Evolutionary conservation across 2,113 vertebrate genomes (phyloP).

Genomic region (Sardina pilchardus): DNA sequence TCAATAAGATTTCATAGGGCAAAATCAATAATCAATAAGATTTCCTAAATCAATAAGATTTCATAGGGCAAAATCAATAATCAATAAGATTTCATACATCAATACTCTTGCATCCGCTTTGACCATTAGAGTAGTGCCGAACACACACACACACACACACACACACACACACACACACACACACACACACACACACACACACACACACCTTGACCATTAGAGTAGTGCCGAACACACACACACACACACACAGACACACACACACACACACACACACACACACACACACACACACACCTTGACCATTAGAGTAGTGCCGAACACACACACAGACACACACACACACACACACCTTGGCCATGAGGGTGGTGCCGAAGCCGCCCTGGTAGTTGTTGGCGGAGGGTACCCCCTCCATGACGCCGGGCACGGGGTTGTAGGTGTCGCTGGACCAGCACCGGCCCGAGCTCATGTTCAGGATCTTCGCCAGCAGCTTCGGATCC

Average conservation of each 20-base stretch:
- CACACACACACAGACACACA: too few relatives aligned
- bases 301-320: constrained; percentile 92
- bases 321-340: constrained; percentile 44
- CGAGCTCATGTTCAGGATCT: constrained; percentile 98
- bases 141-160: constrained; percentile 42
- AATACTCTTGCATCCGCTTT: constrained; percentile 74
- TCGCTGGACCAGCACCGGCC: constrained; percentile 99
- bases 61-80: too few relatives aligned
- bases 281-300: constrained; percentile 74
- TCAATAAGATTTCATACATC: too few relatives aligned
- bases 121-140: constrained; percentile 92
- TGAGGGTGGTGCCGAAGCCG: constrained; percentile 92
- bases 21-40: too few relatives aligned
- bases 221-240: constrained; percentile 90
- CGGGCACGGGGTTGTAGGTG: constrained; percentile 97
- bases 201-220: constrained; percentile 92
- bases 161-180: background rate
- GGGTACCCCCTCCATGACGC: constrained; percentile 97
- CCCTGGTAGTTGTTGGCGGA: constrained; percentile 98
- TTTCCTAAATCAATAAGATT: too few relatives aligned
- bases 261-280: background rate
- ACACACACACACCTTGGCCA: constrained; percentile 87
- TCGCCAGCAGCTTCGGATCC: constrained; percentile 94
- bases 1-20: too few relatives aligned
- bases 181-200: background rate